A percentile compares a stretch with the other conserved stretches of the same genome.
These are phyloP conservation scores for Bombus cullumanus DNA, from an alignment of 1,140 invertebrate species.

Conservation along the genomic window DNA sequence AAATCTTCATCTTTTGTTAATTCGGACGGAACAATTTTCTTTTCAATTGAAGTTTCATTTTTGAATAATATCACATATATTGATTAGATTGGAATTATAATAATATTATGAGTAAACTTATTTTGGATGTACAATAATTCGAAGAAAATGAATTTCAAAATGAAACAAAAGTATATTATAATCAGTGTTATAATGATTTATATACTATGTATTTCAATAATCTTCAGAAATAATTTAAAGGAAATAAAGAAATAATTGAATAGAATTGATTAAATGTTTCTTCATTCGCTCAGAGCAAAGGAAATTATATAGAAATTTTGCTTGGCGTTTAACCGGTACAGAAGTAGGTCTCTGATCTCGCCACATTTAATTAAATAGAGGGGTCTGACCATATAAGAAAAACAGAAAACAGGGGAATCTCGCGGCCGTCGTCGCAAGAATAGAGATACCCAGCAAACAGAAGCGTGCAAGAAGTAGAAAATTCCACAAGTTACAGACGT, in stretches of 20 bases:
- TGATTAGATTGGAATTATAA: neutral
- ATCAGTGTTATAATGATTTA: neutral
- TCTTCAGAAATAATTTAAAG: neutral
- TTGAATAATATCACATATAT: neutral
- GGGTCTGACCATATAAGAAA: neutral
- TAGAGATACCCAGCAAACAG: neutral
- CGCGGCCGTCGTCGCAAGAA: conserved; percentile 9
- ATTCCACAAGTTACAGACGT: neutral
- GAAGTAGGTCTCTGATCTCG: too few species aligned
- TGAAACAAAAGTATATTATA: neutral
- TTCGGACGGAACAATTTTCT: too few species aligned
- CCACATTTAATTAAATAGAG: neutral
- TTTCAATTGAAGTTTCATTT: neutral
- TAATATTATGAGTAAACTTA: too few species aligned
- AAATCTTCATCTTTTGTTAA: too few species aligned
- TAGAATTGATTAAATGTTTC: too few species aligned
- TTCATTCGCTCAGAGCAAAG: too few species aligned
- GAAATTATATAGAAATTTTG: neutral
- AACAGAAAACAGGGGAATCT: conserved; percentile 1
- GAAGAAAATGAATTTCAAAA: neutral
- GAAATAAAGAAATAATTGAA: neutral
- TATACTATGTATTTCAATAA: neutral
- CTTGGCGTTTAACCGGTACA: too few species aligned
- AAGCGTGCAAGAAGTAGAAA: neutral
- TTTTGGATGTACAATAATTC: neutral